phyloP scores from a whole-genome alignment of 2,113 vertebrate species.

The Noctilio leporinus region DNA sequence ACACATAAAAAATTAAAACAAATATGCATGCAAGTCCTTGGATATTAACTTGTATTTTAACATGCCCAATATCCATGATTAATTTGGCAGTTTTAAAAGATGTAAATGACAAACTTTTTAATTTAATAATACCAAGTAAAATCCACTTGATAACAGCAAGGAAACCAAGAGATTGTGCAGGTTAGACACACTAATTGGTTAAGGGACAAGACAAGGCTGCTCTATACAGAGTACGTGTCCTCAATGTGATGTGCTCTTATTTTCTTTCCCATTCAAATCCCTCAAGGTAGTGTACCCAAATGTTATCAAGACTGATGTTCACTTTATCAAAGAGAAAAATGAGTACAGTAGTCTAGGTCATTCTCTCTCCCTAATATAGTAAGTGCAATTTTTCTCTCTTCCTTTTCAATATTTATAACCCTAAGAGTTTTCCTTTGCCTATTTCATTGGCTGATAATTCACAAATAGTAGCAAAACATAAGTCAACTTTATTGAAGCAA shows the following conservation, averaged over 20 bases:
- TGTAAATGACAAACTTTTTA: neutral
- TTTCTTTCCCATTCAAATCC: neutral
- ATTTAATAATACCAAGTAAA: neutral
- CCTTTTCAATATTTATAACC: neutral
- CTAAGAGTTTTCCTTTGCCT: neutral
- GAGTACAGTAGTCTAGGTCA: neutral
- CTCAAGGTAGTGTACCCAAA: neutral
- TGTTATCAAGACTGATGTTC: neutral
- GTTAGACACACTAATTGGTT: neutral
- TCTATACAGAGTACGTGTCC: neutral
- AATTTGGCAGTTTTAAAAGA: neutral
- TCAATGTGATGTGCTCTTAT: neutral
- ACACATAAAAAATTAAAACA: neutral
- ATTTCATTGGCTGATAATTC: neutral
- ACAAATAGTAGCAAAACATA: neutral
- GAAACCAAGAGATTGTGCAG: neutral
- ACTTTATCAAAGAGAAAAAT: neutral
- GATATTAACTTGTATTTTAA: neutral
- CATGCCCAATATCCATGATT: neutral
- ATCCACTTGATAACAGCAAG: neutral
- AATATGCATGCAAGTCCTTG: neutral
- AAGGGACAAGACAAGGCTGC: rapidly evolving
- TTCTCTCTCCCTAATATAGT: neutral
- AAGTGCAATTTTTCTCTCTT: neutral
- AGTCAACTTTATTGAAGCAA: neutral